Percentiles rank a stretch among this genome's conserved stretches.
Evolutionary conservation across 2,797 vertebrate species (phyloP).

Genomic region (Crocidura indochinensis): DNA sequence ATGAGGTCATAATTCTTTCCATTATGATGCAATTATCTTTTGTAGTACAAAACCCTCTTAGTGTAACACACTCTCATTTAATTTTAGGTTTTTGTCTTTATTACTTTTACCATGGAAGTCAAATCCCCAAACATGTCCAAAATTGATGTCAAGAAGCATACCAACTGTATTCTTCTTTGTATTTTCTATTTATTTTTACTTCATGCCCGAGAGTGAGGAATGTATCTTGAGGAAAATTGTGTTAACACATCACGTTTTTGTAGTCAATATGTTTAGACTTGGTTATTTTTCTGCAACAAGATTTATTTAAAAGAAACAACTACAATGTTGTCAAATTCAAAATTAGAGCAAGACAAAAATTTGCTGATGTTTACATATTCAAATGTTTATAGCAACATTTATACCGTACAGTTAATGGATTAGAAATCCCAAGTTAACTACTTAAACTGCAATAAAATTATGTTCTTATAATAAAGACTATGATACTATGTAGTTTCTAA

Average conservation of each 20-base stretch:
- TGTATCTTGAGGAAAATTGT: background rate
- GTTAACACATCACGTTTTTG: background rate
- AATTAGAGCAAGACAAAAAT: background rate
- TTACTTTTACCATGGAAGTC: no score
- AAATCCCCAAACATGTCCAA: no score
- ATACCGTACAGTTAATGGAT: background rate
- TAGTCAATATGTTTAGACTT: background rate
- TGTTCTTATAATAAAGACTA: background rate
- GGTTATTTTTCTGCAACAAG: background rate
- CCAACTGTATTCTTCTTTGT: no score
- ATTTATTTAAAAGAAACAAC: background rate
- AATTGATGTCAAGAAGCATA: no score
- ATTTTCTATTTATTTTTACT: no score
- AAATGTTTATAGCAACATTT: background rate
- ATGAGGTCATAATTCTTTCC: no score
- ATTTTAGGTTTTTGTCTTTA: no score
- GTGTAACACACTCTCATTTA: no score
- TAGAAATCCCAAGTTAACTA: background rate
- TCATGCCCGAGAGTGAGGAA: no score
- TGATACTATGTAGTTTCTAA: background rate
- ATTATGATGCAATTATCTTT: no score
- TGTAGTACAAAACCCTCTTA: no score
- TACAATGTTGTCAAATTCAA: constrained; percentile 6
- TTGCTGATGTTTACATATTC: background rate
- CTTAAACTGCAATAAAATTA: background rate